These are phyloP conservation scores for Nomada lathburiana DNA, from an alignment of 2,888 invertebrate genomes.

Conservation along the genomic window DNA sequence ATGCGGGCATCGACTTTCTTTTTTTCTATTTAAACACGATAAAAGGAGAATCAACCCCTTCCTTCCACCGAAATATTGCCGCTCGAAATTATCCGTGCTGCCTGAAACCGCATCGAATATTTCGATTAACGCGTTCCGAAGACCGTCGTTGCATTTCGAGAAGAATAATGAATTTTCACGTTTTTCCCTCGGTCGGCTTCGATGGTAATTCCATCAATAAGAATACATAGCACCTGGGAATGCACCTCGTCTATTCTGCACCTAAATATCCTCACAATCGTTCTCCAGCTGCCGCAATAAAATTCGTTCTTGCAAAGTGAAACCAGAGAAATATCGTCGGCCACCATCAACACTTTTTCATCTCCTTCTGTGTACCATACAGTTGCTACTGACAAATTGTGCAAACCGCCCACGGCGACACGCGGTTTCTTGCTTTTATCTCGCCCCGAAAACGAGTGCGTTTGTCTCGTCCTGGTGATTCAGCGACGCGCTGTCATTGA, in stretches of 20 bases:
- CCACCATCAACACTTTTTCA: conserved; percentile 11
- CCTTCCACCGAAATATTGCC: background rate
- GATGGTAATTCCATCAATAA: conserved; percentile 1
- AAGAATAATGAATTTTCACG: background rate
- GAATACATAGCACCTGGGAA: background rate
- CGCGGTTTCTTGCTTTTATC: conserved; percentile 14
- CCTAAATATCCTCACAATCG: background rate
- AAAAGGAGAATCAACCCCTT: background rate
- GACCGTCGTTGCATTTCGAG: background rate
- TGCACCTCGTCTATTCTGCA: background rate
- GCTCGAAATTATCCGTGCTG: background rate
- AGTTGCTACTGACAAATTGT: conserved; percentile 55
- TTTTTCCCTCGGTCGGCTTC: background rate
- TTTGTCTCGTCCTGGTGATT: conserved; percentile 25
- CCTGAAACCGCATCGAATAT: background rate
- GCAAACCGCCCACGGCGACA: conserved; percentile 51
- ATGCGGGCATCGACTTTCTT: background rate
- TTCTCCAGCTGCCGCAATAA: conserved; percentile 15
- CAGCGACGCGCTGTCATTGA: background rate
- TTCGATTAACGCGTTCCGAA: background rate
- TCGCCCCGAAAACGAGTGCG: conserved; percentile 17
- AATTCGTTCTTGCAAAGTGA: conserved; percentile 31
- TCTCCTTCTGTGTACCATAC: conserved; percentile 6
- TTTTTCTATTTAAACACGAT: conserved; percentile 20
- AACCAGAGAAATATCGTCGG: conserved; percentile 11